These are phyloP conservation scores for Drosophila tanythrix DNA, from an alignment of 2,888 invertebrate genomes.

Conservation along the genomic window DNA sequence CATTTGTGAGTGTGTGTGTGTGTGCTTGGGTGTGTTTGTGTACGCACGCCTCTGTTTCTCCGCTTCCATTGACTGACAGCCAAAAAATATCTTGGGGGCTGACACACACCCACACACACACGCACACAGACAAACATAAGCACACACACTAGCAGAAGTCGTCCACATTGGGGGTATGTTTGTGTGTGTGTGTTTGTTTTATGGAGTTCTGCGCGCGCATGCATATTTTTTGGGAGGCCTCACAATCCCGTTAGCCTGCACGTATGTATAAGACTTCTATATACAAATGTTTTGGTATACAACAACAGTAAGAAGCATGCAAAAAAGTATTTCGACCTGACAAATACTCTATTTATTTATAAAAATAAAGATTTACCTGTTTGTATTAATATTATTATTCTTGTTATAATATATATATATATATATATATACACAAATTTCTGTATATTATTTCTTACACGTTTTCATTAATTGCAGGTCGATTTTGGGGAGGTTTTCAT, in stretches of 20 bases:
- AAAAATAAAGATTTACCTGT: neutral
- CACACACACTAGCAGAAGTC: neutral
- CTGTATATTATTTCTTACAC: neutral
- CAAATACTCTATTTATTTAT: conserved; percentile 8
- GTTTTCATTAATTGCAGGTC: conserved; percentile 87
- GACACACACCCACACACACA: conserved; percentile 49
- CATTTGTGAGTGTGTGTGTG: conserved; percentile 4
- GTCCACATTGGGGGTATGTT: conserved; percentile 52
- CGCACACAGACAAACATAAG: conserved; percentile 15
- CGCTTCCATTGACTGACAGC: conserved; percentile 79
- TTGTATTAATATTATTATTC: neutral
- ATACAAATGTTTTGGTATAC: conserved; percentile 61
- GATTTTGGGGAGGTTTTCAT: conserved; percentile 95
- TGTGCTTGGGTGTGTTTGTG: conserved; percentile 27
- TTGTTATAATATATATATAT: no score
- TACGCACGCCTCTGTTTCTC: conserved; percentile 63
- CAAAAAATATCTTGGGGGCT: conserved; percentile 79
- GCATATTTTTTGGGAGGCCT: conserved; percentile 53
- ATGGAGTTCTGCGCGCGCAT: conserved; percentile 79
- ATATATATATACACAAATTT: no score
- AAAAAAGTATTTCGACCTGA: neutral
- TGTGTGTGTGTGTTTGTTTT: conserved; percentile 49
- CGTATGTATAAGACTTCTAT: conserved; percentile 40
- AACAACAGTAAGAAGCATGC: conserved; percentile 41
- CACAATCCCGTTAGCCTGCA: conserved; percentile 34